A percentile compares a stretch with the other conserved stretches of the same genome.
Evolutionary conservation across 2,113 vertebrate species (phyloP).

Genomic region (Patagioenas fasciata): DNA sequence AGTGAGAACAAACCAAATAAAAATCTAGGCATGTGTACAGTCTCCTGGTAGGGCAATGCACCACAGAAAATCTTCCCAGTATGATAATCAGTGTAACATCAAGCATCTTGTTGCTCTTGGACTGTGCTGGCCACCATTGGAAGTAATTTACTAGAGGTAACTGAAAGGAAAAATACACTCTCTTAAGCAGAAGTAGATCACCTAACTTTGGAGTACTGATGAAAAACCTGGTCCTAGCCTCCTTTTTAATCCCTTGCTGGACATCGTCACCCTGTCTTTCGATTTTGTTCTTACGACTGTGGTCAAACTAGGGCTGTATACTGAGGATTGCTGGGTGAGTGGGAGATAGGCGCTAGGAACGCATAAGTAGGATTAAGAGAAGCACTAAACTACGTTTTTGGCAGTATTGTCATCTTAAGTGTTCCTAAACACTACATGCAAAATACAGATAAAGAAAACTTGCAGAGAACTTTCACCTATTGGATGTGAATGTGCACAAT

Average conservation of each 20-base stretch:
- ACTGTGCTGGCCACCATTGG: neutral
- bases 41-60: neutral
- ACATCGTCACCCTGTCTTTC: neutral
- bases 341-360: neutral
- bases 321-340: neutral
- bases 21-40: neutral
- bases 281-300: neutral
- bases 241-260: neutral
- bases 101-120: neutral
- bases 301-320: neutral
- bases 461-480: neutral
- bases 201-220: neutral
- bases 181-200: neutral
- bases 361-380: neutral
- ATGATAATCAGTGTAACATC: neutral
- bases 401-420: neutral
- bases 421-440: neutral
- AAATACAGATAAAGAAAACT: neutral
- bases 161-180: neutral
- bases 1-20: neutral
- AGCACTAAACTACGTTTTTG: neutral
- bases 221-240: neutral
- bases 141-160: neutral
- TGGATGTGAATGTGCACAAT: neutral
- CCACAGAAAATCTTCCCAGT: neutral